Evolutionary conservation across 2,113 vertebrate genomes (phyloP), one percentile per base, ranked within the genome.

Genomic region (Malurus alboscapulatus): DNA sequence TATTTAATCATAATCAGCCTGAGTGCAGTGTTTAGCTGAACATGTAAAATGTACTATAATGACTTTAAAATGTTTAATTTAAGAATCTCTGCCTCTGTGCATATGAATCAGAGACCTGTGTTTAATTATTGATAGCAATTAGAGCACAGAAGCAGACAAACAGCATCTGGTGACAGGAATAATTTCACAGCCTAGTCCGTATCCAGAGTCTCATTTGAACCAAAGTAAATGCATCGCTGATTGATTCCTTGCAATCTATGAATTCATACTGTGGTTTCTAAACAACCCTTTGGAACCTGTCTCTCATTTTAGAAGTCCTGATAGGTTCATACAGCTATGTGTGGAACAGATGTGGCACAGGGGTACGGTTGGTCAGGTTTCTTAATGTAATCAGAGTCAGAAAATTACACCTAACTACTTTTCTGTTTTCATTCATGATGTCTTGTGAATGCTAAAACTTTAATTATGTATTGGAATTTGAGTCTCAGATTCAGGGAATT

Each of bases 81-180:
- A 97, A 97, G 94, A 98, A 97, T 96, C 94, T 92, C 78, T 94
- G 96, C 94, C 66, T 97, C 92, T 92, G 38, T 97, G 96, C 95
- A 91, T 97, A 97, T 97, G 97, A 98, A 98, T 97, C 96, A 97
- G 96, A 97, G 94, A 96, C 96, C 97, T 96, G 76, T 96, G 95
- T 97, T 98, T 97, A 98, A 97, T 98, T 97, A 97, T 97, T 98
- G 97, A 98, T 97, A 96, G 94, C 94, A 97, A 97, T 97, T 98
- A 98, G 95, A 93, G 93, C 97, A 97, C n/a, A 97, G 96, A 97
- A 96, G 93, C 97, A 98, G 97, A 97, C 93, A 98, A 97, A 97
- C 96, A 97, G 96, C 97, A 97, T 98, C 97, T 98, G 98, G 96
- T 96, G 95, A 93, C 91, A 95, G 95, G 95, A 97, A 96, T 90